phyloP scores from a whole-genome alignment of 2,888 invertebrate genomes.

The Congeria kusceri region DNA sequence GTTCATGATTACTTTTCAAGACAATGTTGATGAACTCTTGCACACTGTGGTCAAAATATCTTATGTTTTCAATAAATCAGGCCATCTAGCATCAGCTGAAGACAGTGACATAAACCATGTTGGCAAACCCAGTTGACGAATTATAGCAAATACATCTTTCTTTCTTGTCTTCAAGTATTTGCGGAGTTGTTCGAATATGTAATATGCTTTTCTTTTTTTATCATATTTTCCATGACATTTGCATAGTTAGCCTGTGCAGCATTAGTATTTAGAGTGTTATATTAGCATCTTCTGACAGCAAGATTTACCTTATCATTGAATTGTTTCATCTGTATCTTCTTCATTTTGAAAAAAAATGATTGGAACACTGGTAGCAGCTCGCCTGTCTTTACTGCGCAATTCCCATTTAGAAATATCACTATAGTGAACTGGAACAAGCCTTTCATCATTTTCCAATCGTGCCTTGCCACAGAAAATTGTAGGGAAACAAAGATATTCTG shows the following conservation, averaged over 20 bases:
- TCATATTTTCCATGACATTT: conserved; percentile 43
- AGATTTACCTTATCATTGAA: conserved; percentile 10
- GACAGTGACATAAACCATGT: conserved; percentile 57
- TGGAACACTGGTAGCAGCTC: conserved; percentile 45
- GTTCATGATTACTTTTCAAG: conserved; percentile 21
- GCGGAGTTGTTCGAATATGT: conserved; percentile 66
- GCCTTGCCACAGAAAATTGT: conserved; percentile 45
- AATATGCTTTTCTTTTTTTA: conserved; percentile 79
- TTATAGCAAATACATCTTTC: conserved; percentile 54
- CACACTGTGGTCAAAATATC: conserved; percentile 46
- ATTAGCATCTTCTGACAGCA: no score
- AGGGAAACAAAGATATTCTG: conserved; percentile 31
- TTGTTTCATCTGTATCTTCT: conserved; percentile 16
- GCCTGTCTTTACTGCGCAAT: conserved; percentile 37
- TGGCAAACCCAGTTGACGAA: conserved; percentile 56
- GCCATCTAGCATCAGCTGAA: conserved; percentile 57
- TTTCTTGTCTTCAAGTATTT: conserved; percentile 56
- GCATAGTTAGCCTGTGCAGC: conserved; percentile 30
- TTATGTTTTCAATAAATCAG: conserved; percentile 39
- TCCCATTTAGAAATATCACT: conserved; percentile 56
- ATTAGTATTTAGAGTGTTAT: no score
- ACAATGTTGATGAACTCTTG: conserved; percentile 44
- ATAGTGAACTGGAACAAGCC: conserved; percentile 43
- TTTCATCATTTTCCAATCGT: conserved; percentile 27
- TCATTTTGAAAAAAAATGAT: conserved; percentile 47